These are phyloP conservation scores for Papilio elwesi DNA, from an alignment of 2,888 invertebrate genomes.

Conservation along the genomic window DNA sequence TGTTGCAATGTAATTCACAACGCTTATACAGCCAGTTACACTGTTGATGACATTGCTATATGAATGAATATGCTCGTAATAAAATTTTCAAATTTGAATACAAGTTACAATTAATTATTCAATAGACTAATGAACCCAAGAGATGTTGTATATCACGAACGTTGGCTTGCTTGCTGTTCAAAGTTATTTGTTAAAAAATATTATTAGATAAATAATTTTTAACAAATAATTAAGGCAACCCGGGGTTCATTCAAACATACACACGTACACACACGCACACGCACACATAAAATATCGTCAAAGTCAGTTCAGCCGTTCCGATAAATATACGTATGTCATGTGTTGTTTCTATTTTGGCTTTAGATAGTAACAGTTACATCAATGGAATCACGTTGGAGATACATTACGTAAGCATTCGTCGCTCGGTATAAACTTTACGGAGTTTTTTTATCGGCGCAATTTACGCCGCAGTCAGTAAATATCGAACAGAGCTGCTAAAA, in stretches of 20 bases:
- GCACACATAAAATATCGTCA: no score
- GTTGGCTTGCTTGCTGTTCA: no score
- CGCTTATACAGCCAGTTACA: not conserved
- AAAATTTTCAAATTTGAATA: not conserved
- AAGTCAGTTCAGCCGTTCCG: no score
- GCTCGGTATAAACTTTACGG: conserved; percentile 36
- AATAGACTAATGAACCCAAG: no score
- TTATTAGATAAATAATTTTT: no score
- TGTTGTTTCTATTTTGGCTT: conserved; percentile 27
- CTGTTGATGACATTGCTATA: not conserved
- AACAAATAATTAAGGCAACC: no score
- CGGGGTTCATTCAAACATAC: no score
- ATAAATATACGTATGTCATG: not conserved
- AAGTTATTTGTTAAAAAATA: no score
- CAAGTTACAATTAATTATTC: no score
- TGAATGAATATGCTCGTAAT: not conserved
- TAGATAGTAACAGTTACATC: conserved; percentile 33
- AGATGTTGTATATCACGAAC: no score
- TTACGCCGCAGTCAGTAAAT: conserved; percentile 41
- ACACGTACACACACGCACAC: no score
- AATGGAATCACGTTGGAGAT: conserved; percentile 36
- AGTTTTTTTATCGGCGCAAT: conserved; percentile 41
- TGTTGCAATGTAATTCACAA: conserved; percentile 15
- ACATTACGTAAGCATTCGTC: conserved; percentile 39
- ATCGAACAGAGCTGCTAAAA: conserved; percentile 52